Evolutionary conservation across 2,888 invertebrate genomes (phyloP), one percentile per base, ranked within the genome.

Genomic region (Catocala sponsa): DNA sequence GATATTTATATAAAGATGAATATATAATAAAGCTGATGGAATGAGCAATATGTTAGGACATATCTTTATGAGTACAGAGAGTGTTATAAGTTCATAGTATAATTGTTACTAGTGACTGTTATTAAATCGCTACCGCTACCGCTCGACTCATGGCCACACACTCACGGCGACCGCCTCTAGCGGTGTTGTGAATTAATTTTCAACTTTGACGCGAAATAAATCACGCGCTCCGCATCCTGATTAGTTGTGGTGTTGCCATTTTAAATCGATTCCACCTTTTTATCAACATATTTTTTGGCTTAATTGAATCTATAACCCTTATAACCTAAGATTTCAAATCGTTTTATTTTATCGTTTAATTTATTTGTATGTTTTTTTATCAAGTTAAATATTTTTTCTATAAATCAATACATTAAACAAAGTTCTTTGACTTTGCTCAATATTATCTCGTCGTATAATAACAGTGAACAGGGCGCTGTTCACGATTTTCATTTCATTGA

Each of bases 171-270:
- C 68, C 63, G 69, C 69, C 69, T 65, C 63, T 68, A 67, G 78
- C 81, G 78, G 83, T 88, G 87, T 87, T 86, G 82, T 84, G 89
- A 91, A 91, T 92, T 91, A 92, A 92, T 91, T 91, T 82, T 90
- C 84, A 91, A 91, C 86, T 91, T 90, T 88, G 88, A 89, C 86
- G 84, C 80, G 82, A 88, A 90, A 91, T 89, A 91, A 91, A 89
- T 90, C 85, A 87, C 89, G 90, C 75, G 85, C 73, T 71, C 78
- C 81, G 90, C 91, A 91, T 91, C 82, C 83, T 88, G 89, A 91
- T 91, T 85, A 88, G 86, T 80, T 80, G 79, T 64, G 82, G 80
- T 80, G 80, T 80, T 80, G 80, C 76, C 70, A 78, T 83, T 87
- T 82, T 80, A 78, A 84, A 85, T 85, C 82, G 81, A 83, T 82